Base-by-base conservation (phyloP, 2,888 invertebrate genomes). In the Drosophila subsilvestris region DNA sequence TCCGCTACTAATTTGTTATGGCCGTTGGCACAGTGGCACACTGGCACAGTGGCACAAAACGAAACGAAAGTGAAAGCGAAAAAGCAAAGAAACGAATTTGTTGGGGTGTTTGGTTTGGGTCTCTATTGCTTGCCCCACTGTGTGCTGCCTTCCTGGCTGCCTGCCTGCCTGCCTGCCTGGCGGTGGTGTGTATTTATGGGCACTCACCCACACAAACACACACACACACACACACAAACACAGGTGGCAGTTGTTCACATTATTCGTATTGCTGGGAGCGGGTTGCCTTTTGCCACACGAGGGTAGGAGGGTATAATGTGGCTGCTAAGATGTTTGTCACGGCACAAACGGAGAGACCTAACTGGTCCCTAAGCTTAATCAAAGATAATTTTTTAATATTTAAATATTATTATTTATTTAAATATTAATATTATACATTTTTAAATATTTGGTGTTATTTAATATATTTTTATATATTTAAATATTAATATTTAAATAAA, bases 1-100 rank as follows among this genome's bases (percentile, higher is more conserved):
- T 88, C 86, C 86, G 73, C 66, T 72, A 54, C 66, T 86, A 86
- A 88, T 88, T 88, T 83, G 80, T 69, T 75, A 72, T 68, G 54
- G 57, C 47, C 75, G 37, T n/a, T 37, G 74, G 56, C 57, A 67
- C 58, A 32, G 25, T 25, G 25, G 25, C 25, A 25, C 25, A 1
- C 0, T 37, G 74, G 56, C 57, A 67, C 58, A 32, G 32, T 74
- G 54, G 49, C 47, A 20, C 57, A 44, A 32, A 37, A 14, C 37
- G 32, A 8, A 12, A 43, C 18, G 29, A 44, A 49, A 50, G 37
- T 32, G 54, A 43, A 20, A 22, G 22, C 37, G 18, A 17, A 45
- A 20, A 45, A 20, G 9, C 45, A 5, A 45, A 18, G 18, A 0
- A 22, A 6, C 18, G 17, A 7, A 20, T 45, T 12, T 4, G 2